Evolutionary conservation across 2,113 vertebrate genomes (phyloP).

Genomic region (Eupsittula cactorum): DNA sequence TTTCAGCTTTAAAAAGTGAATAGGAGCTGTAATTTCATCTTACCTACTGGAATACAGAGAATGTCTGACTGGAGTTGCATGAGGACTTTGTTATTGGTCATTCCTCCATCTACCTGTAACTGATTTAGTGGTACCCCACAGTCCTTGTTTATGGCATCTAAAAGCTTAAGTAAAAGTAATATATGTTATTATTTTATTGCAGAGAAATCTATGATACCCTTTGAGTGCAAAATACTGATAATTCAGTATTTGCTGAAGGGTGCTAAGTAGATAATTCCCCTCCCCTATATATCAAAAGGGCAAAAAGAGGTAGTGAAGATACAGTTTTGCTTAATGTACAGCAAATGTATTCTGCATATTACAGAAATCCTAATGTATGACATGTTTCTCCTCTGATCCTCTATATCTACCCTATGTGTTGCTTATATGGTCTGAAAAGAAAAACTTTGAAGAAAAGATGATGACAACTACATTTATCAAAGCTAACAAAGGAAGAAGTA

Average conservation of each 20-base stretch:
- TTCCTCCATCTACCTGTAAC: conserved; percentile 93
- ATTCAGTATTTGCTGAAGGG: neutral
- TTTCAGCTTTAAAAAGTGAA: neutral
- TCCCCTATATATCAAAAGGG: neutral
- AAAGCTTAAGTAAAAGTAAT: conserved; percentile 79
- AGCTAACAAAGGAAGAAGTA: neutral
- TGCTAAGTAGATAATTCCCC: neutral
- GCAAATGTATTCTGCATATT: neutral
- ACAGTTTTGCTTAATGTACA: neutral
- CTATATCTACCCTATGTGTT: neutral
- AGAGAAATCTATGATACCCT: neutral
- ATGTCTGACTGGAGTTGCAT: conserved; percentile 96
- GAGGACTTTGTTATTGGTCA: conserved; percentile 90
- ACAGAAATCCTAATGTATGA: neutral
- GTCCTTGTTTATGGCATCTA: conserved; percentile 97
- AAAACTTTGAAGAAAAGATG: neutral
- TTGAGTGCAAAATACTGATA: neutral
- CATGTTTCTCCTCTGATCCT: neutral
- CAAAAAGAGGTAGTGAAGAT: neutral
- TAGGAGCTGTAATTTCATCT: conserved; percentile 30
- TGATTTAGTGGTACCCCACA: conserved; percentile 88
- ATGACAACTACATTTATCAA: neutral
- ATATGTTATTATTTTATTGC: neutral
- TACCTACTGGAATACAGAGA: conserved; percentile 93
- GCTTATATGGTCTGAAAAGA: neutral